Base-by-base conservation (phyloP, 2,113 vertebrate species). In the Brachyistius frenatus region DNA sequence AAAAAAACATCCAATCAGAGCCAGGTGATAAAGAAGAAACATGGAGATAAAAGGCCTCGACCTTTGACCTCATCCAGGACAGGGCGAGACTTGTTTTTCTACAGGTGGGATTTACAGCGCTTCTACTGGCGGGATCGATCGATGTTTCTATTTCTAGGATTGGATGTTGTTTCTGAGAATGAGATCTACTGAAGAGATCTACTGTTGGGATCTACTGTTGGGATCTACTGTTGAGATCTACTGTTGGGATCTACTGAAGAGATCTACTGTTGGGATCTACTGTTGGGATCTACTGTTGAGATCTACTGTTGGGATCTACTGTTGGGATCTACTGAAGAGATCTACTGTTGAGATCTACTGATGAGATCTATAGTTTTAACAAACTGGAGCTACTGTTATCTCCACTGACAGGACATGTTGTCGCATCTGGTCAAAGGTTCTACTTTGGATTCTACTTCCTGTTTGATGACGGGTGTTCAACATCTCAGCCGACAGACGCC, bases 31-130 rank as follows among this genome's bases (percentile, higher is more conserved):
- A 30, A 71, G 46, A 72, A 79, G 44, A 73, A 47, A 73, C 33
- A 32, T 3, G 2, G 52, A 49, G 62, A 14, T 10, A 13, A 54
- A 60, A 58, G 10, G 31, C 4, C 35, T 15, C 4, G 6, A 58
- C 53, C 66, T 86, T 63, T 75, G 56, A 83, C 56, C 33, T 57
- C 63, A 54, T 33, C 46, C 55, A 15, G 37, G 50, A 80, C 9
- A 31, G 23, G 49, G 23, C 23, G 23, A 23, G 23, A 66, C 3
- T 5, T 7, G 16, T 7, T 52, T 46, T 46, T 46, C 23, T 23
- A 23, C 23, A 23, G 23, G 23, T 23, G 23, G 23, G 23, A 23
- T 23, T 23, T 23, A 23, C 23, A 23, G 23, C 5, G 44, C 61
- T 33, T 70, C 58, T 80, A 33, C 8, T 60, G 33, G 66, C 33